Percentiles rank a stretch among this genome's conserved stretches.
Evolutionary conservation across 2,888 invertebrate species (phyloP).

Genomic region (Mycalesis mineus): DNA sequence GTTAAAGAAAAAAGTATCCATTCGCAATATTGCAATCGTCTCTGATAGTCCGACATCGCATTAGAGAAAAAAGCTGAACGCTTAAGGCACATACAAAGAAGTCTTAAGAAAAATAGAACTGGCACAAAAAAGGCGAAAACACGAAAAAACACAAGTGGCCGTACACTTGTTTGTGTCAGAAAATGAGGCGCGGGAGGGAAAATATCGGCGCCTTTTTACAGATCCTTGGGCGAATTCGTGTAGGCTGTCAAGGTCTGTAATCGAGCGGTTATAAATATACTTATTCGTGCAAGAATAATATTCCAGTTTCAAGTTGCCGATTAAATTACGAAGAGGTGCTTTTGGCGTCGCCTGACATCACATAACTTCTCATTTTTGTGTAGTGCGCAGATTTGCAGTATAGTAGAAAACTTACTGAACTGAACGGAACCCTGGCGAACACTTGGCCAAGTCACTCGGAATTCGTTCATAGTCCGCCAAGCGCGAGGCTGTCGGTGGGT

Average conservation of each 20-base stretch:
- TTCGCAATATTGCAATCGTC: constrained; percentile 25
- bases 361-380: no score
- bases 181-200: constrained; percentile 33
- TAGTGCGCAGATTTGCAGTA: no score
- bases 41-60: constrained; percentile 28
- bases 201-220: constrained; percentile 29
- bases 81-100: constrained; percentile 29
- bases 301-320: no score
- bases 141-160: constrained; percentile 35
- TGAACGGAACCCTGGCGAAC: constrained; percentile 6
- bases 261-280: no score
- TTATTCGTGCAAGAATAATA: no score
- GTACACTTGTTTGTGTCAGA: constrained; percentile 35
- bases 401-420: no score
- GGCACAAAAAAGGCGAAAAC: constrained; percentile 30
- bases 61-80: constrained; percentile 27
- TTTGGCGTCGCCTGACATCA: no score
- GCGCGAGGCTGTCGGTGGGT: constrained; percentile 17
- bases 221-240: constrained; percentile 22
- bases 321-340: no score
- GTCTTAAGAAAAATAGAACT: constrained; percentile 30
- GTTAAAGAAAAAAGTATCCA: background rate
- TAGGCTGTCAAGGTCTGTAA: background rate
- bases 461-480: background rate
- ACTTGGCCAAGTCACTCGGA: background rate